Conservation (phyloP, 35 echinoderm and acorn worm species). For the Lytechinus variegatus region DNA sequence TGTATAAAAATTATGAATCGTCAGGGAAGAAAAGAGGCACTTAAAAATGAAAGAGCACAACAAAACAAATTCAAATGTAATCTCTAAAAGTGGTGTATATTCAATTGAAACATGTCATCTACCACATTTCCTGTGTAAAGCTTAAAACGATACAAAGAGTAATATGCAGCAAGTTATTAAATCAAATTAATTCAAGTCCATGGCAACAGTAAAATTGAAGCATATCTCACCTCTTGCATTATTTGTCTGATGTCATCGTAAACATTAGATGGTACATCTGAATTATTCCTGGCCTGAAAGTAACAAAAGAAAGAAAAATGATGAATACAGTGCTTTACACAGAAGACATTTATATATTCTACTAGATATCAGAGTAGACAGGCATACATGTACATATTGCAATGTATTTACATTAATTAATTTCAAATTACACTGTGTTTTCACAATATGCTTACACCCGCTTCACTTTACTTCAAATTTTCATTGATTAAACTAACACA, state of each 20-base stretch:
- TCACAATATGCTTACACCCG: too few species aligned
- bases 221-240: conserved; percentile 21
- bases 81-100: neutral
- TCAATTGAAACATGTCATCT: neutral
- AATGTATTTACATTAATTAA: too few species aligned
- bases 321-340: neutral
- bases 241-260: conserved; percentile 36
- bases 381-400: too few species aligned
- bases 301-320: neutral
- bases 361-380: too few species aligned
- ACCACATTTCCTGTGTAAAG: neutral
- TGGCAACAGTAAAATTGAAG: neutral
- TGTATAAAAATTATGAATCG: too few species aligned
- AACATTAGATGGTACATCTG: conserved; percentile 2
- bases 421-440: too few species aligned
- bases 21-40: neutral
- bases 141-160: neutral
- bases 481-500: too few species aligned
- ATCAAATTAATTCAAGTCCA: too few species aligned
- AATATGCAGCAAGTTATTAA: too few species aligned
- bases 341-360: too few species aligned
- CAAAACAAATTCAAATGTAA: too few species aligned
- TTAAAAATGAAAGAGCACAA: neutral
- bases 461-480: too few species aligned
- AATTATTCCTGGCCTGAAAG: conserved; percentile 32